Percentiles rank a stretch among this genome's conserved stretches.
phyloP scores from a whole-genome alignment of 2,888 invertebrate species.

The Agonopterix subpropinquella region DNA sequence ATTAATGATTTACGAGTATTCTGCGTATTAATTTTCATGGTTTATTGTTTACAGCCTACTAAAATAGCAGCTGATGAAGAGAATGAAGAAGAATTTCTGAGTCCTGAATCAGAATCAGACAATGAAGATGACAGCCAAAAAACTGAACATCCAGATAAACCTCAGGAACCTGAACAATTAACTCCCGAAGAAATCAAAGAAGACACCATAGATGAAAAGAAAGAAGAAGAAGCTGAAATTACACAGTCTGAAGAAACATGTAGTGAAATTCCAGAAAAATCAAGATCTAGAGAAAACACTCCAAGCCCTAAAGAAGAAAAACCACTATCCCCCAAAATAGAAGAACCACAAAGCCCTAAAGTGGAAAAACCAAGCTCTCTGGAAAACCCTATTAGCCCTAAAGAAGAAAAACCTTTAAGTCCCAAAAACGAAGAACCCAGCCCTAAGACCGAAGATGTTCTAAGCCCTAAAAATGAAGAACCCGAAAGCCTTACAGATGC shows the following conservation, averaged over 20 bases:
- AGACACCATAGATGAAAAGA: slow-evolving; percentile 46
- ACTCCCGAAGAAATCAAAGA: background rate
- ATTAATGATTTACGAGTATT: no score
- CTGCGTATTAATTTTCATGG: no score
- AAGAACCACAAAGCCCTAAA: slow-evolving; percentile 4
- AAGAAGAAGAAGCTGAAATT: slow-evolving; percentile 18
- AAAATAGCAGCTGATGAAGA: slow-evolving; percentile 56
- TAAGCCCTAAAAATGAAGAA: background rate
- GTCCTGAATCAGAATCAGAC: slow-evolving; percentile 64
- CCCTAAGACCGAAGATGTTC: background rate
- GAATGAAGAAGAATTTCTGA: slow-evolving; percentile 67
- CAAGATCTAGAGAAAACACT: background rate
- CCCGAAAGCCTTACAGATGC: background rate
- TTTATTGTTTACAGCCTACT: slow-evolving; percentile 20
- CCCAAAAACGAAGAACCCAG: background rate
- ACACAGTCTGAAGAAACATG: slow-evolving; percentile 5
- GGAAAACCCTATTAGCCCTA: background rate
- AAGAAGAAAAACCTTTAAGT: slow-evolving; percentile 2
- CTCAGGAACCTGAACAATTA: slow-evolving; percentile 13
- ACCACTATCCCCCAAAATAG: background rate
- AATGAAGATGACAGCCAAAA: slow-evolving; percentile 45
- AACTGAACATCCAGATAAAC: slow-evolving; percentile 12
- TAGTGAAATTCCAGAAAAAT: background rate
- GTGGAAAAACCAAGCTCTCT: slow-evolving; percentile 3
- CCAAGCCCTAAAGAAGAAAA: background rate